Conservation (phyloP, 2,888 invertebrate genomes). For the Ferdinandea cuprea region DNA sequence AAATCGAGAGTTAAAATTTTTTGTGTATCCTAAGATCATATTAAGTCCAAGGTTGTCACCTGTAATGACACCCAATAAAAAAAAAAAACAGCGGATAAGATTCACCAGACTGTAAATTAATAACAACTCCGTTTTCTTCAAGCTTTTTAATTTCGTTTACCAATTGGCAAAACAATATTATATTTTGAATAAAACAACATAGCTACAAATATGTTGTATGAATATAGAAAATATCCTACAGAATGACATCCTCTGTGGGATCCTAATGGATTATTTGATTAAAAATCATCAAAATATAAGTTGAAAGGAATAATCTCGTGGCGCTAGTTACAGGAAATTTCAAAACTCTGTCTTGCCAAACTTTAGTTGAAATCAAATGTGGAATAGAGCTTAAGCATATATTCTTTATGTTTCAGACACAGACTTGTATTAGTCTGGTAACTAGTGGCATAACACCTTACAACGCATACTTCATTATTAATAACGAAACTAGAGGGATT, state of each 20-base stretch:
- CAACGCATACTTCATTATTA: no score
- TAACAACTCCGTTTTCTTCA: constrained; percentile 10
- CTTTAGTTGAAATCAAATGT: neutral
- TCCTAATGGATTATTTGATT: constrained; percentile 29
- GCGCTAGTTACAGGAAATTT: constrained; percentile 14
- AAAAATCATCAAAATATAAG: constrained; percentile 23
- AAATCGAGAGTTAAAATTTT: constrained; percentile 20
- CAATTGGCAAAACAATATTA: constrained; percentile 9
- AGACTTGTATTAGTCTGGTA: no score
- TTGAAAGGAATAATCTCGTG: constrained; percentile 8
- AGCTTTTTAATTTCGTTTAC: constrained; percentile 11
- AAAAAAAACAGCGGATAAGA: constrained; percentile 7
- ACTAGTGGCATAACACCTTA: no score
- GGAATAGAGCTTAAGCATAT: neutral
- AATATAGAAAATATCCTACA: neutral
- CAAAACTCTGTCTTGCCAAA: constrained; percentile 16
- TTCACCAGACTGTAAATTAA: constrained; percentile 6
- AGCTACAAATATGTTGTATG: constrained; percentile 6
- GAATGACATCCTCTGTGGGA: constrained; percentile 10
- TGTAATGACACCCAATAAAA: constrained; percentile 15
- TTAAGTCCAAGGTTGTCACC: constrained; percentile 24
- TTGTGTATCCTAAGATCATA: constrained; percentile 9
- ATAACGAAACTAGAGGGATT: no score
- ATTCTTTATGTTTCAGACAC: no score
- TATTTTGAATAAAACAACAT: constrained; percentile 38